A percentile compares a stretch with the other conserved stretches of the same genome.
Conservation (phyloP, 1,140 invertebrate genomes). For the Trypoxylus dichotomus region DNA sequence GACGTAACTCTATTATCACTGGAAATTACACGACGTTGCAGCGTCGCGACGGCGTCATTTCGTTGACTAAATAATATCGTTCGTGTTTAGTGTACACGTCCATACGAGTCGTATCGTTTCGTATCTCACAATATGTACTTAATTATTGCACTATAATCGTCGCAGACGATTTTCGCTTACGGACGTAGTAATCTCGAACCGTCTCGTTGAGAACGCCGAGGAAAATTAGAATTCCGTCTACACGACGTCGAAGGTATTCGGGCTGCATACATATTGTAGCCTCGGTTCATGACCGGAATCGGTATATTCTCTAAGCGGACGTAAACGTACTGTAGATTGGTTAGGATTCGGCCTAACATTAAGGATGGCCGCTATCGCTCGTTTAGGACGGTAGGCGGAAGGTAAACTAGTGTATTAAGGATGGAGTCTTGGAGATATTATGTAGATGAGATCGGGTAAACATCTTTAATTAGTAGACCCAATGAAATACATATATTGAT, state of each 20-base stretch:
- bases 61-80: too few species aligned
- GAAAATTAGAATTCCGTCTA: background rate
- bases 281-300: background rate
- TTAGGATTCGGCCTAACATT: too few species aligned
- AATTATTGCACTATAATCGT: background rate
- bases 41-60: too few species aligned
- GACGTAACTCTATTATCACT: too few species aligned
- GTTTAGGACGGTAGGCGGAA: too few species aligned
- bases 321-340: background rate
- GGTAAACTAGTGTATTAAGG: too few species aligned
- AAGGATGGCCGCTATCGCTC: too few species aligned
- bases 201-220: background rate
- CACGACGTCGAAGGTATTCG: background rate
- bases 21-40: too few species aligned
- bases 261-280: background rate
- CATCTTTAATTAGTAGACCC: too few species aligned
- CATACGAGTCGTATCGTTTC: background rate
- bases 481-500: too few species aligned
- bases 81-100: background rate
- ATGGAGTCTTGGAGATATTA: too few species aligned
- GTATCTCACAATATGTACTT: slow-evolving; percentile 1
- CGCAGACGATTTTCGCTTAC: background rate
- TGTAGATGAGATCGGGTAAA: too few species aligned
- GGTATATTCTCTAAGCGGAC: background rate
- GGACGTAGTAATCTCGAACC: background rate